phyloP scores from a whole-genome alignment of 1,140 invertebrate genomes.

The Rhagoletis zephyria region DNA sequence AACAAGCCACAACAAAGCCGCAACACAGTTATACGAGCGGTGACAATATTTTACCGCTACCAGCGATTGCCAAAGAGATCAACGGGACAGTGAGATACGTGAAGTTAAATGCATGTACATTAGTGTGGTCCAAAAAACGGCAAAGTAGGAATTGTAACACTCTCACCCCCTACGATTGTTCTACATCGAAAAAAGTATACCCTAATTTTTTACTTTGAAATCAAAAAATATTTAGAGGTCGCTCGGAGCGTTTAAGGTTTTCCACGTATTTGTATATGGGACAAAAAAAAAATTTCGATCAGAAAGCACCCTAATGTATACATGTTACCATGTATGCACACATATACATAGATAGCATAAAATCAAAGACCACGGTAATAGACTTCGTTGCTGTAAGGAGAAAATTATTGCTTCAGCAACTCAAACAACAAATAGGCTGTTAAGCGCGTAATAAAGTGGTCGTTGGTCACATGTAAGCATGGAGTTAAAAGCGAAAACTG shows the following conservation, averaged over 20 bases:
- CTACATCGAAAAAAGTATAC: no score
- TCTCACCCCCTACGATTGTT: no score
- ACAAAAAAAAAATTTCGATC: no score
- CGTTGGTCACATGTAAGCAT: neutral
- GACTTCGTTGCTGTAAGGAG: neutral
- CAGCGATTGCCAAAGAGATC: neutral
- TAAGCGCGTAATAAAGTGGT: neutral
- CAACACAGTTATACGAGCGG: neutral
- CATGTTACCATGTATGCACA: neutral
- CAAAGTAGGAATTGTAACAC: no score
- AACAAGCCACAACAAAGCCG: neutral
- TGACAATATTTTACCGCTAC: constrained; percentile 17
- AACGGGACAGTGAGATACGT: no score
- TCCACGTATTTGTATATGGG: no score
- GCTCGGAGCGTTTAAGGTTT: no score
- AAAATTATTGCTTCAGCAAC: neutral
- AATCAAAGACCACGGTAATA: neutral
- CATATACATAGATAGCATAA: neutral
- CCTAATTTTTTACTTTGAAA: no score
- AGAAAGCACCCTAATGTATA: no score
- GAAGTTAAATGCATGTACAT: no score
- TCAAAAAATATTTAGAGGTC: no score
- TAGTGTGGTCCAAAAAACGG: no score
- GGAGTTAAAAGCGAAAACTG: neutral
- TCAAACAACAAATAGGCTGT: neutral